phyloP scores from a whole-genome alignment of 2,113 vertebrate species.

The Taxidea taxus region DNA sequence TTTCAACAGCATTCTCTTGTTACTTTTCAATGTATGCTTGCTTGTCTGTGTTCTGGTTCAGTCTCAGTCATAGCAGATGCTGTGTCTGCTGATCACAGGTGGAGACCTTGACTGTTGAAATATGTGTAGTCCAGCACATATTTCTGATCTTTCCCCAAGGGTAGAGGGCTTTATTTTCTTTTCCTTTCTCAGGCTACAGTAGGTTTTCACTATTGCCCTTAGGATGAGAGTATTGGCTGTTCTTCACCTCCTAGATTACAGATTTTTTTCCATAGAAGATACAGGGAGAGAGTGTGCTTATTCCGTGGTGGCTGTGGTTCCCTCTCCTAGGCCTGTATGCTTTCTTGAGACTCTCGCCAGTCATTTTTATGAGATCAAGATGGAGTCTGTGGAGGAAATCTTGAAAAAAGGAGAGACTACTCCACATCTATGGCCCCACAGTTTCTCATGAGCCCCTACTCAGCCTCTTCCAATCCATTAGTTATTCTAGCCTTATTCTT shows the following conservation, averaged over 20 bases:
- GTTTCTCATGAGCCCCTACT: neutral
- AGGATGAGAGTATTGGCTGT: neutral
- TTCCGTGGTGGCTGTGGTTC: neutral
- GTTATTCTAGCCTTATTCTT: neutral
- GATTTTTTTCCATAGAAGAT: neutral
- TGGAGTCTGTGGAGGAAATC: neutral
- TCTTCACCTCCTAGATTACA: neutral
- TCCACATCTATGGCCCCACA: neutral
- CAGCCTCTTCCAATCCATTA: neutral
- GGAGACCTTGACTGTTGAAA: neutral
- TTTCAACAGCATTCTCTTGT: neutral
- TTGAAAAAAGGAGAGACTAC: neutral
- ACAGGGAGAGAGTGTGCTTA: neutral
- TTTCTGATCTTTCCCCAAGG: neutral
- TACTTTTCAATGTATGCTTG: neutral
- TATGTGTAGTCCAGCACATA: neutral
- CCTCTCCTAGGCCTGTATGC: neutral
- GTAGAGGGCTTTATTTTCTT: neutral
- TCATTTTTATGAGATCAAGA: neutral
- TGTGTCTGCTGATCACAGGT: neutral
- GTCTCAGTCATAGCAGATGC: neutral
- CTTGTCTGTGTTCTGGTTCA: neutral
- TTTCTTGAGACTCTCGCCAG: neutral
- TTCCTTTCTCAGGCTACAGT: neutral
- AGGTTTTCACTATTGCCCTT: neutral